phyloP scores from a whole-genome alignment of 2,888 invertebrate genomes.

The Sinopyrophorus schimmeli region DNA sequence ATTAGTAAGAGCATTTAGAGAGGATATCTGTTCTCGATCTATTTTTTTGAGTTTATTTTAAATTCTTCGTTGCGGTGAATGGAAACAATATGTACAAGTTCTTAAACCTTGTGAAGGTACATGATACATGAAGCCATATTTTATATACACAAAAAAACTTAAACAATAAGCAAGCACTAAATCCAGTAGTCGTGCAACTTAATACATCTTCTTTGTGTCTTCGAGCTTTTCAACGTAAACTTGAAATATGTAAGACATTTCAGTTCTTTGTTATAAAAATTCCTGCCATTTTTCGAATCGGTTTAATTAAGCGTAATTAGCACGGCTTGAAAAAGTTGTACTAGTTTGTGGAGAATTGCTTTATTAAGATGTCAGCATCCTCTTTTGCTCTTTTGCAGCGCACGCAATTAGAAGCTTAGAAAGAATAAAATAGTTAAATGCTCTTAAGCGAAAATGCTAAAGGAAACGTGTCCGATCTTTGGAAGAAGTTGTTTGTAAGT shows the following conservation, averaged over 20 bases:
- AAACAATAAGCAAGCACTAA: constrained; percentile 10
- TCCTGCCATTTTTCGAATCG: too few relatives aligned
- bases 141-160: neutral
- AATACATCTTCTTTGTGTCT: constrained; percentile 8
- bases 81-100: constrained; percentile 5
- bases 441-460: too few relatives aligned
- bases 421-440: too few relatives aligned
- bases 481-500: too few relatives aligned
- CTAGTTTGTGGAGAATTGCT: too few relatives aligned
- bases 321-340: constrained; percentile 3
- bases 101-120: constrained; percentile 9
- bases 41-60: neutral
- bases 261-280: too few relatives aligned
- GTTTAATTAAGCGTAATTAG: constrained; percentile 3
- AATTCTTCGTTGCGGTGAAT: neutral
- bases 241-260: constrained; percentile 8
- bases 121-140: constrained; percentile 15
- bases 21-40: neutral
- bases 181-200: constrained; percentile 14
- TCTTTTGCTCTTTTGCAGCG: too few relatives aligned
- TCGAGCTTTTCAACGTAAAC: neutral
- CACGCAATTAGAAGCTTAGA: too few relatives aligned
- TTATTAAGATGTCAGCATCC: too few relatives aligned
- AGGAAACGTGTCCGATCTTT: too few relatives aligned
- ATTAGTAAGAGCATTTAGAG: constrained; percentile 5